These are phyloP conservation scores for Dascillus cervinus DNA, from an alignment of 2,888 invertebrate species.

Conservation along the genomic window DNA sequence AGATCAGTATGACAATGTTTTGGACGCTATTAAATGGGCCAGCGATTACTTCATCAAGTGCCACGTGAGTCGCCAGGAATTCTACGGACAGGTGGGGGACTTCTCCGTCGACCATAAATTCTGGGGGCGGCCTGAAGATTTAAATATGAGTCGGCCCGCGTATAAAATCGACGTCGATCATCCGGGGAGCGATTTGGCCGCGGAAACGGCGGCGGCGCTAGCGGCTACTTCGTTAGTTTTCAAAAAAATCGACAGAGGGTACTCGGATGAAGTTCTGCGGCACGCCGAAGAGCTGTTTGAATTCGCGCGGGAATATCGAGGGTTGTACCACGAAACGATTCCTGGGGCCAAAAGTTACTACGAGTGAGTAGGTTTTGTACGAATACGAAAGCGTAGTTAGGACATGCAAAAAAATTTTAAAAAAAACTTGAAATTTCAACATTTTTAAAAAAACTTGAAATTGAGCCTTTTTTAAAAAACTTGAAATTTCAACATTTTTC, in stretches of 20 bases:
- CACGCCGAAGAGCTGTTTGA: conserved; percentile 47
- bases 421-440: no score
- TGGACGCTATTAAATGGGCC: conserved; percentile 49
- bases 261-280: conserved; percentile 40
- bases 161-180: conserved; percentile 48
- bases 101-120: conserved; percentile 50
- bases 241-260: conserved; percentile 37
- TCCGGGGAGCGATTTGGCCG: conserved; percentile 52
- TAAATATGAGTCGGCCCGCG: conserved; percentile 49
- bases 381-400: not conserved
- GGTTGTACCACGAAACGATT: conserved; percentile 47
- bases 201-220: conserved; percentile 51
- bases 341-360: conserved; percentile 46
- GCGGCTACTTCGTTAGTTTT: conserved; percentile 49
- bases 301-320: conserved; percentile 45
- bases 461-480: no score
- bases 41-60: conserved; percentile 55
- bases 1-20: conserved; percentile 42
- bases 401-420: no score
- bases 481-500: no score
- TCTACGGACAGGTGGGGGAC: conserved; percentile 52
- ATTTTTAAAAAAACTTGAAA: no score
- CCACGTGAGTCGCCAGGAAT: conserved; percentile 44
- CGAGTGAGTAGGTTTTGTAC: conserved; percentile 32
- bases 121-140: conserved; percentile 57